Evolutionary conservation across 2,797 vertebrate genomes (phyloP).

Genomic region (Myoxocephalus aenaeus): DNA sequence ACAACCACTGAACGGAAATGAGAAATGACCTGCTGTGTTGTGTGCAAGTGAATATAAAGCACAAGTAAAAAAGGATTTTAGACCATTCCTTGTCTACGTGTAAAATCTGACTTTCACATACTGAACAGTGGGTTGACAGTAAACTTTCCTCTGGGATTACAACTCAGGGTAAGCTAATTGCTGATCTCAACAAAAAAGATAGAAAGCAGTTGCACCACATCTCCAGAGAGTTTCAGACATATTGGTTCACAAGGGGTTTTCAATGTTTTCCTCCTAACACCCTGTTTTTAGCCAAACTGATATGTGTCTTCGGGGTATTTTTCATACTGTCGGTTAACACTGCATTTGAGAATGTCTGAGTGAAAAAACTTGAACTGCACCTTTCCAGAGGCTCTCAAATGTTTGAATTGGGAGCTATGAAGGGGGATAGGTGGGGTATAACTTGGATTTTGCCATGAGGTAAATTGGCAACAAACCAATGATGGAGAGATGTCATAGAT

Average conservation of each 20-base stretch:
- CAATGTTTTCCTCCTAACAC: conserved; percentile 69
- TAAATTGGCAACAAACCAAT: conserved; percentile 82
- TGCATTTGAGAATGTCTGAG: conserved; percentile 74
- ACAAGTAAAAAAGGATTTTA: conserved; percentile 24
- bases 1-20: conserved; percentile 4
- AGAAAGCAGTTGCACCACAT: conserved; percentile 36
- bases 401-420: conserved; percentile 78
- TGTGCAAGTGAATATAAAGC: conserved; percentile 20
- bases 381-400: conserved; percentile 79
- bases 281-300: conserved; percentile 78
- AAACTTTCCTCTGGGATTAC: conserved; percentile 41
- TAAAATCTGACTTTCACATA: conserved; percentile 33
- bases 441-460: conserved; percentile 80
- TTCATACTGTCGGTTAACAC: conserved; percentile 72
- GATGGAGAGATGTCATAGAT: conserved; percentile 76
- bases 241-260: conserved; percentile 64
- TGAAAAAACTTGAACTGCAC: conserved; percentile 78
- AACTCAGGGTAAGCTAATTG: conserved; percentile 49
- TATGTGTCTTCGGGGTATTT: conserved; percentile 78
- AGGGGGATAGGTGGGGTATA: conserved; percentile 69
- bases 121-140: conserved; percentile 23
- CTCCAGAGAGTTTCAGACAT: conserved; percentile 62
- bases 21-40: conserved; percentile 11
- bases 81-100: conserved; percentile 1
- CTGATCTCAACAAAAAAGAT: conserved; percentile 32